phyloP scores from a whole-genome alignment of 2,797 vertebrate genomes.

The Phrynocephalus forsythii region DNA sequence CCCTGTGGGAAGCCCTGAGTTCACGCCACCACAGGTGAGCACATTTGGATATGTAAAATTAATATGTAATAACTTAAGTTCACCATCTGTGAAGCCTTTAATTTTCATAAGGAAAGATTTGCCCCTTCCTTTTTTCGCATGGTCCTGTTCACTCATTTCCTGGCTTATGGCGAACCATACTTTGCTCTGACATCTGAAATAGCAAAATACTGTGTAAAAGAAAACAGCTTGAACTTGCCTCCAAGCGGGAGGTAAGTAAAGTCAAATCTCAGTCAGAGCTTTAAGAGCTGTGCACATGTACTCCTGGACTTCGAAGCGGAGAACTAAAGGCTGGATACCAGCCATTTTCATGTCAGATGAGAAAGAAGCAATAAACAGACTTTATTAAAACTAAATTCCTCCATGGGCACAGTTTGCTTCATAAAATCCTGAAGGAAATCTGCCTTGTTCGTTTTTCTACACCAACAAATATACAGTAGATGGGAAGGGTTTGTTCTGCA shows the following conservation, averaged over 20 bases:
- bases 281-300: not conserved
- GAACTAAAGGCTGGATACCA: not conserved
- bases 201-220: not conserved
- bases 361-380: conserved; percentile 1
- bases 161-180: not conserved
- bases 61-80: not conserved
- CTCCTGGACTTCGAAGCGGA: not conserved
- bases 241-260: not conserved
- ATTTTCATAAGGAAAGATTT: not conserved
- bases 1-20: not conserved
- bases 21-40: not conserved
- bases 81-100: not conserved
- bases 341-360: not conserved
- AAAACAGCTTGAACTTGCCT: not conserved
- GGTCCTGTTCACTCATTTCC: not conserved
- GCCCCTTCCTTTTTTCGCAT: not conserved
- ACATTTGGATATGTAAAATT: not conserved
- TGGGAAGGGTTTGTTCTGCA: not conserved
- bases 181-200: not conserved
- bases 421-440: not conserved
- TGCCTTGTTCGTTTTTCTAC: conserved; percentile 3
- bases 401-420: not conserved
- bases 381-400: not conserved
- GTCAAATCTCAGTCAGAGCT: not conserved
- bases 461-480: not conserved